phyloP scores from a whole-genome alignment of 2,888 invertebrate species.

The Microctonus aethiopoides region DNA sequence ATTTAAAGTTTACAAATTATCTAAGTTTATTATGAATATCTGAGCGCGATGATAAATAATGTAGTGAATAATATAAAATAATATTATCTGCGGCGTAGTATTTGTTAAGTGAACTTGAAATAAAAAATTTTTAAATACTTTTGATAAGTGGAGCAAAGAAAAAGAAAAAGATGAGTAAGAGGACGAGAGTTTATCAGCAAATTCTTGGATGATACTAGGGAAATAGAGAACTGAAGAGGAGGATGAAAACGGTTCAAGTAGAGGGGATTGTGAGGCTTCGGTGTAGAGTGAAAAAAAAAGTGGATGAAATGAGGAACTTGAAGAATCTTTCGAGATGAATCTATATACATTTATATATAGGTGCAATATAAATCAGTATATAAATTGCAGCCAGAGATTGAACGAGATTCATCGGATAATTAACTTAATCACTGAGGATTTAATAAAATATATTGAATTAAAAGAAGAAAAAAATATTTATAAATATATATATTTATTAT shows the following conservation, averaged over 20 bases:
- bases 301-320: conserved; percentile 15
- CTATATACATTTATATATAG: conserved; percentile 20
- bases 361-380: neutral
- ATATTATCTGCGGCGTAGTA: neutral
- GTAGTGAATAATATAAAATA: neutral
- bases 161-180: neutral
- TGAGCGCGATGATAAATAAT: too few relatives aligned
- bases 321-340: conserved; percentile 22
- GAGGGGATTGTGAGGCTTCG: neutral
- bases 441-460: conserved; percentile 5
- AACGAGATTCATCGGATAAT: conserved; percentile 1
- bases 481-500: too few relatives aligned
- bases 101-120: neutral
- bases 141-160: neutral
- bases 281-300: neutral
- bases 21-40: too few relatives aligned
- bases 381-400: too few relatives aligned
- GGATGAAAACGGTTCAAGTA: neutral
- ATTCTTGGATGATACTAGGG: conserved; percentile 24
- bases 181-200: conserved; percentile 16
- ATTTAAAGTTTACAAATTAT: too few relatives aligned
- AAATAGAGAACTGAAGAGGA: neutral
- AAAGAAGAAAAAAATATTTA: too few relatives aligned
- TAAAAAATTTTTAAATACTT: neutral
- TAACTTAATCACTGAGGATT: neutral